A percentile compares a stretch with the other conserved stretches of the same genome.
Conservation (phyloP, 2,797 vertebrate species). For the Picus viridis region DNA sequence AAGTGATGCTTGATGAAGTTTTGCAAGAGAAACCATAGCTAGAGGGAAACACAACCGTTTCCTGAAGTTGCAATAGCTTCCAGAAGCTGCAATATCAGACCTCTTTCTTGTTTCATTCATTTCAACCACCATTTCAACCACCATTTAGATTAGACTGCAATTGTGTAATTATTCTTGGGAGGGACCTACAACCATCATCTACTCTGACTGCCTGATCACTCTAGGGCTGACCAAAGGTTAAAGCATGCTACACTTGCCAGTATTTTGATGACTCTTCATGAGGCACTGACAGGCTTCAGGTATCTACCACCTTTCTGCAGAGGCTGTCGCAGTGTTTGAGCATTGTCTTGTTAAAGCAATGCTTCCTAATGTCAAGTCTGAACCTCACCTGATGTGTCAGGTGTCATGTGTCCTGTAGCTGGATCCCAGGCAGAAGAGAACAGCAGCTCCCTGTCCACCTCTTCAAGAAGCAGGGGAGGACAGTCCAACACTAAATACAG, state of each 20-base stretch:
- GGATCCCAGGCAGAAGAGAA: neutral
- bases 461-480: neutral
- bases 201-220: neutral
- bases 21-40: too few relatives aligned
- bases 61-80: neutral
- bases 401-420: neutral
- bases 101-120: neutral
- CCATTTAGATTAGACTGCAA: neutral
- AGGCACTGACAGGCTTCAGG: neutral
- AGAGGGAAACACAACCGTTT: too few relatives aligned
- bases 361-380: too few relatives aligned
- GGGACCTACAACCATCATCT: too few relatives aligned
- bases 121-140: too few relatives aligned
- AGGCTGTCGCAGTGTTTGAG: neutral
- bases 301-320: neutral
- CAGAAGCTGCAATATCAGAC: neutral
- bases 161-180: neutral
- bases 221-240: neutral
- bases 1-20: too few relatives aligned
- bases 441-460: neutral
- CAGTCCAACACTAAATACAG: too few relatives aligned
- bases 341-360: neutral
- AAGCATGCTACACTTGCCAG: neutral
- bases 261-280: too few relatives aligned
- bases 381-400: too few relatives aligned